Evolutionary conservation across 2,888 invertebrate species (phyloP).

Genomic region (Mesodorylaimus sp.): DNA sequence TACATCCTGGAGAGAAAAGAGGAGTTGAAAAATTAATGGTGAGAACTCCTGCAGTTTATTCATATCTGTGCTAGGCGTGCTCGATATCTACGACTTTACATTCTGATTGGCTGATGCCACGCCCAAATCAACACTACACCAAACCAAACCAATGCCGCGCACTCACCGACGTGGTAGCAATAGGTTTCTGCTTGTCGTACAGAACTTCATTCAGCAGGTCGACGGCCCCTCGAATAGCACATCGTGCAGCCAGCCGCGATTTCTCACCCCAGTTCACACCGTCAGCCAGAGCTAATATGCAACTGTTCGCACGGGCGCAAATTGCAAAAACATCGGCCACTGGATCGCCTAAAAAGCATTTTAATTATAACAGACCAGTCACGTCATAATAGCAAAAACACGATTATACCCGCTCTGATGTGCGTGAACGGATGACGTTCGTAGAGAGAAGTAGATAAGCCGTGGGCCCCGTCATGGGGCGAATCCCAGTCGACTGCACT

Average conservation of each 20-base stretch:
- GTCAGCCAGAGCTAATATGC: conserved; percentile 63
- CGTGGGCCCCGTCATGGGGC: conserved; percentile 40
- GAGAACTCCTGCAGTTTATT: no score
- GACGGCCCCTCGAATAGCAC: conserved; percentile 63
- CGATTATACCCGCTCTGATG: conserved; percentile 33
- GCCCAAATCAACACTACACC: no score
- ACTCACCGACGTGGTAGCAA: no score
- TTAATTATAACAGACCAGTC: not conserved
- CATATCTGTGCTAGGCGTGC: no score
- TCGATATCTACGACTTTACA: no score
- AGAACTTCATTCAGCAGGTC: conserved; percentile 67
- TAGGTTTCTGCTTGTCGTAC: no score
- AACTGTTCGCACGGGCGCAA: conserved; percentile 47
- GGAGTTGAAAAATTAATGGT: no score
- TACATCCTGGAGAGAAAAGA: conserved; percentile 42
- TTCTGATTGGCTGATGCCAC: no score
- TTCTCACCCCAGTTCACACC: conserved; percentile 83
- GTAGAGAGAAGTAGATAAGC: conserved; percentile 54
- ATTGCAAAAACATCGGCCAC: conserved; percentile 71
- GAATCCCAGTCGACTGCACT: no score
- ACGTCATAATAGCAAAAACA: not conserved
- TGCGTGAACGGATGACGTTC: conserved; percentile 57
- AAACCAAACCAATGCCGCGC: no score
- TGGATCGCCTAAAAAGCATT: conserved; percentile 50
- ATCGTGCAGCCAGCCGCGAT: conserved; percentile 39